Base-by-base conservation (phyloP, 2,797 vertebrate species). In the Sphenodon punctatus region DNA sequence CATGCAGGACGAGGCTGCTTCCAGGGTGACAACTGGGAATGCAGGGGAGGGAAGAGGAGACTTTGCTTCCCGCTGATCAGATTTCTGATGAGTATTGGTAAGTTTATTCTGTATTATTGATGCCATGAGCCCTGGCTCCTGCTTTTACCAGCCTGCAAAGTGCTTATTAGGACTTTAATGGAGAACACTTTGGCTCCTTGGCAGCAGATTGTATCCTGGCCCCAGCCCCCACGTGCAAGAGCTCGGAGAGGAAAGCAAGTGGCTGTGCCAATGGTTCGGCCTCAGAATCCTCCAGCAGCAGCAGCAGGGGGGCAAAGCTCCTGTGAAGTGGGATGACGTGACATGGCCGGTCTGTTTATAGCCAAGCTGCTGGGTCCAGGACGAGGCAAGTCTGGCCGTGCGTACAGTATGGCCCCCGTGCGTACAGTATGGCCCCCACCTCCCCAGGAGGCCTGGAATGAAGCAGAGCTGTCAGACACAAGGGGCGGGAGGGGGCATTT, bases 201-300 rank as follows among this genome's bases (percentile, higher is more conserved):
- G n/a, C n/a, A 65, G 63, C 30, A 2, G 5, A 27, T 7, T 2
- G n/a, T 23, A 5, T 34, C 8, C 34, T 11, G 56, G 48, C n/a
- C 34, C 0, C 2, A 4, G 25, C 2, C 0, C 2, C 4, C 48
- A n/a, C n/a, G n/a, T 0, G 8, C 15, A 0, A 10, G 34, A 10
- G 61, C 48, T 20, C 0, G 5, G 65, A 23, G 64, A n/a, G 2
- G 61, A 63, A 69, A 81, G 65, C 2, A 1, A 56, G 56, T 3
- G 8, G 4, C 17, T 16, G 5, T 32, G 30, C 17, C 30, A 56
- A 58, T n/a, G n/a, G n/a, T n/a, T n/a, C n/a, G n/a, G n/a, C n/a
- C n/a, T n/a, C n/a, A n/a, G n/a, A n/a, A n/a, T n/a, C n/a, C n/a
- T n/a, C n/a, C n/a, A n/a, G n/a, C n/a, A n/a, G n/a, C n/a, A n/a